phyloP scores from a whole-genome alignment of 2,113 vertebrate genomes.

The Dicrurus megarhynchus region DNA sequence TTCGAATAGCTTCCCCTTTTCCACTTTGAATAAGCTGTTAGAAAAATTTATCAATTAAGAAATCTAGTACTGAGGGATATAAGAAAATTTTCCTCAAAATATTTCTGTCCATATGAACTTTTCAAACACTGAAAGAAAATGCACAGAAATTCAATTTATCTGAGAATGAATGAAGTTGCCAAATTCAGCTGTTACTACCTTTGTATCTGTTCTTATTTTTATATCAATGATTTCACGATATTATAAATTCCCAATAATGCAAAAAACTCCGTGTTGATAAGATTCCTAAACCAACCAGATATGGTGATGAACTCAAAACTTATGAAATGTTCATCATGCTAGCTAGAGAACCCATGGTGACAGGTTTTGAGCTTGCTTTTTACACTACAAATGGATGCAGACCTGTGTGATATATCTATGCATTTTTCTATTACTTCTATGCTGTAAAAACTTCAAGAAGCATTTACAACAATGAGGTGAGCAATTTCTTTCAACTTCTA shows the following conservation, averaged over 20 bases:
- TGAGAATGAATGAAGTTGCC: not conserved
- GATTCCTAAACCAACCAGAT: not conserved
- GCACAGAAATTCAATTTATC: not conserved
- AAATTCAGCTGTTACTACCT: not conserved
- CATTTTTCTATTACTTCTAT: not conserved
- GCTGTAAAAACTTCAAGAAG: not conserved
- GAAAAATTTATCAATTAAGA: not conserved
- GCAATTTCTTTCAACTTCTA: not conserved
- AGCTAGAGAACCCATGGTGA: not conserved
- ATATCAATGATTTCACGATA: not conserved
- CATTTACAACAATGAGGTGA: not conserved
- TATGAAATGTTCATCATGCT: not conserved
- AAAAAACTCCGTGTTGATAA: not conserved
- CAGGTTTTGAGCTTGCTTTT: not conserved
- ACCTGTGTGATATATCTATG: not conserved
- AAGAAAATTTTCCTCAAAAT: not conserved
- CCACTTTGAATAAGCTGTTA: conserved; percentile 95
- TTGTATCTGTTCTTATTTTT: not conserved
- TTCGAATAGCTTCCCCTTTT: conserved; percentile 97
- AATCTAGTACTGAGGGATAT: not conserved
- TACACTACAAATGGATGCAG: not conserved
- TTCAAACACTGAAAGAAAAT: not conserved
- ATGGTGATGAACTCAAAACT: not conserved
- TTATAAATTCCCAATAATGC: not conserved
- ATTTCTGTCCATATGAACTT: not conserved